Conservation (phyloP, 30 jellyfish, hydroid and myxozoan genomes). For the Hydra vulgaris region DNA sequence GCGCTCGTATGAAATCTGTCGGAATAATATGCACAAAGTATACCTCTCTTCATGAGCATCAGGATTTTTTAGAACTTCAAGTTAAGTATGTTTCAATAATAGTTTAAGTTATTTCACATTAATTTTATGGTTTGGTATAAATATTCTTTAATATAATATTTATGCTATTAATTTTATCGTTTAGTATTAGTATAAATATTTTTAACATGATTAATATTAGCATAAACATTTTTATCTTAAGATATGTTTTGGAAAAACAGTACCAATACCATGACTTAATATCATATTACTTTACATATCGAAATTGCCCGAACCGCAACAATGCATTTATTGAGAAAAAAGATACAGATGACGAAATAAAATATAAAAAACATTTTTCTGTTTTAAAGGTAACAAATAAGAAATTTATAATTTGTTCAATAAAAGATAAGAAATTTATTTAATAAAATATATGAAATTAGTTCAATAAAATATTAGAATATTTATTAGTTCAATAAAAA, state of each 20-base stretch:
- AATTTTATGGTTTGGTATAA: neutral
- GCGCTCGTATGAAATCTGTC: constrained; percentile 94
- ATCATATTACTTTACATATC: constrained; percentile 45
- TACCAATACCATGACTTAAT: constrained; percentile 39
- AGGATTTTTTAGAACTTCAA: constrained; percentile 70
- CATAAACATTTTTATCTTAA: neutral
- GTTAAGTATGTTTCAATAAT: constrained; percentile 43
- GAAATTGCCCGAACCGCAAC: constrained; percentile 71
- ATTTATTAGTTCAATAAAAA: too few species aligned
- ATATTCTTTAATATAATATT: neutral
- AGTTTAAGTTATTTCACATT: too few species aligned
- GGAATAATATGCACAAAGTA: constrained; percentile 77
- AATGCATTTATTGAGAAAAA: constrained; percentile 29
- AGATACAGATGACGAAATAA: neutral
- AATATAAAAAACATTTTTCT: neutral
- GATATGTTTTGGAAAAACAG: constrained; percentile 71
- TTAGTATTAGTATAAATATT: neutral
- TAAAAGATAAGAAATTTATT: too few species aligned
- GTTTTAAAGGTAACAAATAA: neutral
- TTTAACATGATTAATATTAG: neutral
- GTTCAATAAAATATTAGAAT: too few species aligned
- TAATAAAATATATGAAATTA: too few species aligned
- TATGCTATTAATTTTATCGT: neutral
- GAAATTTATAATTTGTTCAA: too few species aligned
- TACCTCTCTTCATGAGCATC: constrained; percentile 92